phyloP scores from a whole-genome alignment of 2,797 vertebrate species.

The Pyrocephalus nanus region DNA sequence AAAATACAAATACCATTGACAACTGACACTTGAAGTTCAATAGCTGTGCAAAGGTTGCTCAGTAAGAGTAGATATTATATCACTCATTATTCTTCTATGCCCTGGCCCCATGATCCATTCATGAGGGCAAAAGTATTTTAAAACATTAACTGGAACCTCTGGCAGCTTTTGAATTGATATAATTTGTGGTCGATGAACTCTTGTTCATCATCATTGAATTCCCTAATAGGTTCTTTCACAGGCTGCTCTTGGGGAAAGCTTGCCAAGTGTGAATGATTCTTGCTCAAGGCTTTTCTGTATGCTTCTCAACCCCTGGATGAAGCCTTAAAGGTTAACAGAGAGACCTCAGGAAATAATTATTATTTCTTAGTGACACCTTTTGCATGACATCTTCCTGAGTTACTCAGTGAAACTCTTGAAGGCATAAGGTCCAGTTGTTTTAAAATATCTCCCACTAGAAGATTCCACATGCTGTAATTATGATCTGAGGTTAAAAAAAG shows the following conservation, averaged over 20 bases:
- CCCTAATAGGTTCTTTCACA: slow-evolving; percentile 6
- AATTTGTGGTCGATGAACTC: slow-evolving; percentile 35
- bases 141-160: slow-evolving; percentile 22
- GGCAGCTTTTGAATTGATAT: slow-evolving; percentile 21
- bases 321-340: neutral
- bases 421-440: neutral
- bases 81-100: neutral
- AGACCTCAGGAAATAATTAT: neutral
- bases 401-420: neutral
- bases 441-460: neutral
- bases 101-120: neutral
- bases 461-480: neutral
- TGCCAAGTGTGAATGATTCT: neutral
- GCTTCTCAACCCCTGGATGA: neutral
- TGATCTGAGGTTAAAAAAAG: neutral
- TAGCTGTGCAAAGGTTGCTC: neutral
- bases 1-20: neutral
- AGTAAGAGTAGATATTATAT: neutral
- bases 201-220: slow-evolving; percentile 32
- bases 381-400: neutral
- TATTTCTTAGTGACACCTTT: neutral
- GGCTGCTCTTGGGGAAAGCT: neutral
- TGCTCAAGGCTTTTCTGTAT: neutral
- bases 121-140: slow-evolving; percentile 21
- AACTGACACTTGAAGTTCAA: slow-evolving; percentile 3